Conservation (phyloP, 2,888 invertebrate species). For the Hofmannophila pseudospretella region DNA sequence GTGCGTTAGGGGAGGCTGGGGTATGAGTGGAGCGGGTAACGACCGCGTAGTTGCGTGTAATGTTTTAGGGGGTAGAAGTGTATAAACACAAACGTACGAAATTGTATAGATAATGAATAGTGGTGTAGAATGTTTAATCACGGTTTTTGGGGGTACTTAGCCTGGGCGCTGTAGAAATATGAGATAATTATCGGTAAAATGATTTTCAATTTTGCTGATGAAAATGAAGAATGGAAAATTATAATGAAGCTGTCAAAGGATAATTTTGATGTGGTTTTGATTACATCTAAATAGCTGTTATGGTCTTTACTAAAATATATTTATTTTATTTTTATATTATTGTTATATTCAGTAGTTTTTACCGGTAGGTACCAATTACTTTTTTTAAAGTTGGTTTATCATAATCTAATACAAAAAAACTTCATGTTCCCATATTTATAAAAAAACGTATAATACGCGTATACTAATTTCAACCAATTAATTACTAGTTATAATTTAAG, state of each 20-base stretch:
- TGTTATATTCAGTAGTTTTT: no score
- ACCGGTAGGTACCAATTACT: no score
- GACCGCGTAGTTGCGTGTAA: conserved; percentile 65
- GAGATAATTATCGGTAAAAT: conserved; percentile 67
- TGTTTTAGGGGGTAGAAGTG: conserved; percentile 59
- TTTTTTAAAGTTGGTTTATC: no score
- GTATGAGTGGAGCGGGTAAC: conserved; percentile 37
- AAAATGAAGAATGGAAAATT: conserved; percentile 42
- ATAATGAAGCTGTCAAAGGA: conserved; percentile 29
- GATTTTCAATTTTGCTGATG: conserved; percentile 54
- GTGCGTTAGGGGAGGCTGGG: conserved; percentile 53
- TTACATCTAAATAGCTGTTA: no score
- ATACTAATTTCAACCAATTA: no score
- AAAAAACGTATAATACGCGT: no score
- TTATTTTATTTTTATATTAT: no score
- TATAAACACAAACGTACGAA: conserved; percentile 28
- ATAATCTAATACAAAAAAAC: no score
- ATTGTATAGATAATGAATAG: conserved; percentile 69
- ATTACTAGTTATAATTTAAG: no score
- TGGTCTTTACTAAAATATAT: no score
- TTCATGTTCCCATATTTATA: no score
- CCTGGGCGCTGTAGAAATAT: conserved; percentile 51
- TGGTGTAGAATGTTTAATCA: conserved; percentile 72
- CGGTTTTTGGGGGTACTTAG: conserved; percentile 65
- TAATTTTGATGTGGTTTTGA: neutral